Evolutionary conservation across 2,888 invertebrate species (phyloP).

Genomic region (Pristionchus entomophagus): DNA sequence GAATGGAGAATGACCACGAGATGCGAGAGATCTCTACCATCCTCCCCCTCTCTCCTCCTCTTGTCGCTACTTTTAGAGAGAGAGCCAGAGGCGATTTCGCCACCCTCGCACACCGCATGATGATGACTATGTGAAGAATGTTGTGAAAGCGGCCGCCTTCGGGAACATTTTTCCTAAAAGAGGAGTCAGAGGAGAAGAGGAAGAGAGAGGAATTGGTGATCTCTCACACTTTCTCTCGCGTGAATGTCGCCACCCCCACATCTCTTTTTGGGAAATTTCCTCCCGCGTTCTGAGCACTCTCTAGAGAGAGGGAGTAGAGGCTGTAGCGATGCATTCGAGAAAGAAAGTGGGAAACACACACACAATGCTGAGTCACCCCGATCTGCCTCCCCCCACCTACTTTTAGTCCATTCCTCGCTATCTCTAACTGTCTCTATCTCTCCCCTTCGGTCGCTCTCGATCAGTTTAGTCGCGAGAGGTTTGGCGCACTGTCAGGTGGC

Average conservation of each 20-base stretch:
- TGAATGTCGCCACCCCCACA: neutral
- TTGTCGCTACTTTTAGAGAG: neutral
- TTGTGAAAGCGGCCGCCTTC: neutral
- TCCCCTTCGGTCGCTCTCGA: neutral
- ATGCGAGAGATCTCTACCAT: neutral
- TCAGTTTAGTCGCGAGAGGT: no score
- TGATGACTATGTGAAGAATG: neutral
- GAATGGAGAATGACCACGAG: neutral
- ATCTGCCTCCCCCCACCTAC: no score
- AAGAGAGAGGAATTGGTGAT: neutral
- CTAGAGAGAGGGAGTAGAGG: no score
- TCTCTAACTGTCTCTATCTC: neutral
- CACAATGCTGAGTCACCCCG: no score
- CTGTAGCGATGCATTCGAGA: no score
- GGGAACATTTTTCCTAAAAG: neutral
- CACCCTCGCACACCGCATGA: neutral
- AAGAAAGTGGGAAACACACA: no score
- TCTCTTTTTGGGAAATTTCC: no score
- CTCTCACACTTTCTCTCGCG: neutral
- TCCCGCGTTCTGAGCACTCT: no score
- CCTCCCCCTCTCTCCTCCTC: neutral
- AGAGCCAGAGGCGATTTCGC: conserved; percentile 1
- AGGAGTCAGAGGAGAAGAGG: no score
- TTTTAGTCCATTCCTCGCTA: no score
- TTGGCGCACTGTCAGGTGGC: no score